phyloP scores from a whole-genome alignment of 2,888 invertebrate species.

The Drosophila pseudotalamancana region DNA sequence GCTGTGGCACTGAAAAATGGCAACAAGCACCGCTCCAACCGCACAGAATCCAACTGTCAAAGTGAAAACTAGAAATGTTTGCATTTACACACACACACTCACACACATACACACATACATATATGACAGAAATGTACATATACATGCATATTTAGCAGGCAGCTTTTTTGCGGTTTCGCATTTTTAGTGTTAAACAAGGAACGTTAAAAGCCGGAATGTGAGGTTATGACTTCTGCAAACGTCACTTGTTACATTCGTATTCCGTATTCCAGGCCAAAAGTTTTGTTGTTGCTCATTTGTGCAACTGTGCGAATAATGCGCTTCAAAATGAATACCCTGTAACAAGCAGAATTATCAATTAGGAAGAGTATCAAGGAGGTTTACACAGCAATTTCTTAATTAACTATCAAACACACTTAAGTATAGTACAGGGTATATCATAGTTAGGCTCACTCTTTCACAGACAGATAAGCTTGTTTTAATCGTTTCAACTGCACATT shows the following conservation, averaged over 20 bases:
- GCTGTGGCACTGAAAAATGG: not conserved
- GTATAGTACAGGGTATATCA: not conserved
- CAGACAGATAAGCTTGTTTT: too few species aligned
- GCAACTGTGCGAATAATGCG: not conserved
- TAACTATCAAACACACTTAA: too few species aligned
- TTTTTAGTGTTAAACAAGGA: conserved; percentile 25
- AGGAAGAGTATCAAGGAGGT: too few species aligned
- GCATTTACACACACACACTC: not conserved
- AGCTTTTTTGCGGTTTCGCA: not conserved
- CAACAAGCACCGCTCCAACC: conserved; percentile 1
- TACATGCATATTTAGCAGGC: not conserved
- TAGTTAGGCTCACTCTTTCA: not conserved
- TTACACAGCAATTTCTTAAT: too few species aligned
- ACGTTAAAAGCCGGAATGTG: conserved; percentile 18
- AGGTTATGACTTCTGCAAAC: conserved; percentile 27
- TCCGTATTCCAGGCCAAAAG: not conserved
- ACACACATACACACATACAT: not conserved
- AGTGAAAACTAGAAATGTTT: not conserved
- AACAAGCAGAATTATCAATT: too few species aligned
- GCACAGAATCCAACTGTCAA: conserved; percentile 16
- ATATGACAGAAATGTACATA: not conserved
- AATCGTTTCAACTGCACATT: too few species aligned
- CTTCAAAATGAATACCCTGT: not conserved
- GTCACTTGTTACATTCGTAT: conserved; percentile 1
- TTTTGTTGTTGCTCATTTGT: too few species aligned